These are phyloP conservation scores for Pseudorhiza aurosa DNA, from an alignment of 30 jellyfish, hydroid and myxozoan genomes.

Conservation along the genomic window DNA sequence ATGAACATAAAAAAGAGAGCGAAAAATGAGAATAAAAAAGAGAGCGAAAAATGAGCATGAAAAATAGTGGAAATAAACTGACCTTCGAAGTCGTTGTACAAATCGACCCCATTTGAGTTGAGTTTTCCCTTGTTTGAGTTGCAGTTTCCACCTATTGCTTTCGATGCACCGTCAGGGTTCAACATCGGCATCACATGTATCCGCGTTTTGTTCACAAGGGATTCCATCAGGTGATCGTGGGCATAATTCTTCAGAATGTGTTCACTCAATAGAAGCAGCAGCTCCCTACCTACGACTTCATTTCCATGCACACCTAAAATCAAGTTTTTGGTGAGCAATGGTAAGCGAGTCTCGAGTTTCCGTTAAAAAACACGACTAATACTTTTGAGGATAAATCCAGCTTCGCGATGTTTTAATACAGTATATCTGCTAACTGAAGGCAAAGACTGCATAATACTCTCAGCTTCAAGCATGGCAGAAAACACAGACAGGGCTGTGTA, in stretches of 20 bases:
- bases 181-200: constrained; percentile 91
- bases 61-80: not conserved
- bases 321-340: too few relatives aligned
- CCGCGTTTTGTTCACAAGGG: constrained; percentile 82
- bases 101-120: constrained; percentile 95
- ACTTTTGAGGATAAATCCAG: too few relatives aligned
- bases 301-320: constrained; percentile 97
- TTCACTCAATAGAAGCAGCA: constrained; percentile 73
- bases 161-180: constrained; percentile 98
- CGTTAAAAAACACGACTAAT: too few relatives aligned
- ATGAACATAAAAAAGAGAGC: not conserved
- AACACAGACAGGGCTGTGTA: too few relatives aligned
- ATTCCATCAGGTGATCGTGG: constrained; percentile 66
- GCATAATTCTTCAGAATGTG: constrained; percentile 87
- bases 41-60: not conserved
- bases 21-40: too few relatives aligned
- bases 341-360: too few relatives aligned
- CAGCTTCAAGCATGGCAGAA: too few relatives aligned
- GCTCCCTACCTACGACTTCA: constrained; percentile 93
- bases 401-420: too few relatives aligned
- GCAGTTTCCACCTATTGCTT: constrained; percentile 86
- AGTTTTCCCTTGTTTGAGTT: constrained; percentile 77
- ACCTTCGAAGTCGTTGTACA: constrained; percentile 85
- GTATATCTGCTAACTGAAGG: too few relatives aligned
- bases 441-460: too few relatives aligned